phyloP scores from a whole-genome alignment of 2,113 vertebrate genomes.

The Chiloscyllium plagiosum region DNA sequence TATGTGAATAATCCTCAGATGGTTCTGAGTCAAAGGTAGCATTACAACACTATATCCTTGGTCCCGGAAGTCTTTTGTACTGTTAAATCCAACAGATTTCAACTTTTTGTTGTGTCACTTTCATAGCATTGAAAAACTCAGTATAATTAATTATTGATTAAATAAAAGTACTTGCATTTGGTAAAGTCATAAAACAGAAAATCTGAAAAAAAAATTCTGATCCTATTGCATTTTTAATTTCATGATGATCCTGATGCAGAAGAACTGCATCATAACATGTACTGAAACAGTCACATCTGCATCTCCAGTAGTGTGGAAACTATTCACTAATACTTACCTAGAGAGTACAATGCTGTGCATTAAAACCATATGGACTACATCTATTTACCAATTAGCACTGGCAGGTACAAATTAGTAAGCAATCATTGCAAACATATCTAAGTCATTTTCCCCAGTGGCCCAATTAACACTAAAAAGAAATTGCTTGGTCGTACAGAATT shows the following conservation, averaged over 20 bases:
- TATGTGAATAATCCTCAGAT: not conserved
- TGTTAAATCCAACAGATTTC: not conserved
- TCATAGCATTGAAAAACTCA: not conserved
- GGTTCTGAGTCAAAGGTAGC: not conserved
- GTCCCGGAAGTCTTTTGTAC: too few species aligned
- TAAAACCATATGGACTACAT: not conserved
- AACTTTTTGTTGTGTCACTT: not conserved
- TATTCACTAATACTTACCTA: not conserved
- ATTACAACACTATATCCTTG: not conserved
- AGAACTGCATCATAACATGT: not conserved
- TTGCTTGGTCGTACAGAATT: not conserved
- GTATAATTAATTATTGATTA: not conserved
- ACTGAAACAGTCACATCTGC: not conserved
- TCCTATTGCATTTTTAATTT: not conserved
- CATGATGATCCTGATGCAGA: not conserved
- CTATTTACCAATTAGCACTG: not conserved
- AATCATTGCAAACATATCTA: not conserved
- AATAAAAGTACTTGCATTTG: not conserved
- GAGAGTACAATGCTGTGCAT: not conserved
- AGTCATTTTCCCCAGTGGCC: not conserved
- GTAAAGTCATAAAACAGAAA: not conserved
- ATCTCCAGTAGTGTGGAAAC: not conserved
- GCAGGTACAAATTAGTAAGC: not conserved
- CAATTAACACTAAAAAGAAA: not conserved
- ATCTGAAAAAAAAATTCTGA: not conserved